Evolutionary conservation across 2,888 invertebrate genomes (phyloP).

Genomic region (Cordilura impudica): DNA sequence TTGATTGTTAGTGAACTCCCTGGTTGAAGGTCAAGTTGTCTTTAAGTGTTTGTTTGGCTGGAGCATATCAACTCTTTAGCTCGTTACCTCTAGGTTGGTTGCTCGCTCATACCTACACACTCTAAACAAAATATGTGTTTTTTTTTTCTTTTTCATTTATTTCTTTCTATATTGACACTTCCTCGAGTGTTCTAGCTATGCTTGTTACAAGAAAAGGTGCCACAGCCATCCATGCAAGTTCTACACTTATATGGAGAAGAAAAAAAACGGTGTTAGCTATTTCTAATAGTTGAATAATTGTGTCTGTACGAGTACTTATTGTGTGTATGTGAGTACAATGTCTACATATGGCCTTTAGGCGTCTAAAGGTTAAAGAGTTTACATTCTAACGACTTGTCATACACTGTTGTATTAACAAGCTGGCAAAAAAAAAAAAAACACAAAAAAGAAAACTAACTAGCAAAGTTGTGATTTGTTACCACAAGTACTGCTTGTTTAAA

Average conservation of each 20-base stretch:
- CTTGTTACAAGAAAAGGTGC: constrained; percentile 22
- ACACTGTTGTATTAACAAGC: constrained; percentile 17
- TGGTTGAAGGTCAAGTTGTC: constrained; percentile 53
- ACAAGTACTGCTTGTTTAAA: constrained; percentile 37
- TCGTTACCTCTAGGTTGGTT: neutral
- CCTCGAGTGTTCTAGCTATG: constrained; percentile 13
- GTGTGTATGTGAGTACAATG: neutral
- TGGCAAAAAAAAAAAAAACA: neutral
- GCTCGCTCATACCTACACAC: neutral
- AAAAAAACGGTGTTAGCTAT: neutral
- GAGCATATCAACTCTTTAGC: constrained; percentile 5
- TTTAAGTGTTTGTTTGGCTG: constrained; percentile 37
- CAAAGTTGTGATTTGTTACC: constrained; percentile 44
- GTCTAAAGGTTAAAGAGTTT: constrained; percentile 55
- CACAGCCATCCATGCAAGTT: neutral
- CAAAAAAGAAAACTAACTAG: constrained; percentile 10
- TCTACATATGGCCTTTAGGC: constrained; percentile 41
- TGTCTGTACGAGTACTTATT: too few relatives aligned
- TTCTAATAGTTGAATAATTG: neutral
- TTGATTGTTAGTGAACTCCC: constrained; percentile 62
- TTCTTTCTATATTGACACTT: constrained; percentile 39
- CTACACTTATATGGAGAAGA: neutral
- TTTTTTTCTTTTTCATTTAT: neutral
- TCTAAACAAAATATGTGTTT: neutral
- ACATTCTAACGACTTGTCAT: constrained; percentile 59